phyloP scores from a whole-genome alignment of 2,888 invertebrate species.

The Actias luna region DNA sequence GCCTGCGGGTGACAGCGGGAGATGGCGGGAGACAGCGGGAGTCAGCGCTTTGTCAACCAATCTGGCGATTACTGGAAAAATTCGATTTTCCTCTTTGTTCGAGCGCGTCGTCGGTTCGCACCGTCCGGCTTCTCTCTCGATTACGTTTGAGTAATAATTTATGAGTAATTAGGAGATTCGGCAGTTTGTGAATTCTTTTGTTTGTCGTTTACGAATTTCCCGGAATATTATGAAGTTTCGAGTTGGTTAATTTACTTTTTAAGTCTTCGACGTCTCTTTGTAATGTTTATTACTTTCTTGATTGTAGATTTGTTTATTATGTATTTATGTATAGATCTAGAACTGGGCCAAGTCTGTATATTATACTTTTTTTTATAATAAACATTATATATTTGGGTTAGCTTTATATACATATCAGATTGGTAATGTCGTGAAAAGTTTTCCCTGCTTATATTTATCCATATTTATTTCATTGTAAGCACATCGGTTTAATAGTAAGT shows the following conservation, averaged over 20 bases:
- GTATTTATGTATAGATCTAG: too few species aligned
- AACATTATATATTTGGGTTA: too few species aligned
- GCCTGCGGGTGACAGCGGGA: slow-evolving; percentile 60
- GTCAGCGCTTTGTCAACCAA: slow-evolving; percentile 61
- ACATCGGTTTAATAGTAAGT: too few species aligned
- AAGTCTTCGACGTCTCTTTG: slow-evolving; percentile 26
- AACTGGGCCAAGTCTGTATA: too few species aligned
- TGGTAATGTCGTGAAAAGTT: too few species aligned
- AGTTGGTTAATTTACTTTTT: slow-evolving; percentile 28
- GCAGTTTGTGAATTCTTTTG: slow-evolving; percentile 25
- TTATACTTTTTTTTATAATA: too few species aligned
- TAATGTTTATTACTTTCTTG: background rate
- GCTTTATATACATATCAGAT: too few species aligned
- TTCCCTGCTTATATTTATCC: too few species aligned
- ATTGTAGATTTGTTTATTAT: background rate
- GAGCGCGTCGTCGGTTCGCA: background rate
- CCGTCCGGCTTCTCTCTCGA: slow-evolving; percentile 27
- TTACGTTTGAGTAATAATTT: slow-evolving; percentile 32
- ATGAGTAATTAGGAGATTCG: slow-evolving; percentile 40
- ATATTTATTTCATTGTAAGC: too few species aligned
- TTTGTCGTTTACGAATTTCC: slow-evolving; percentile 6
- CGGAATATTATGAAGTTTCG: background rate
- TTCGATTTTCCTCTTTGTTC: slow-evolving; percentile 53
- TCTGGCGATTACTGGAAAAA: slow-evolving; percentile 57
- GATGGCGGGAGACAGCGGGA: too few species aligned